These are phyloP conservation scores for Poecilia velifera DNA, from an alignment of 2,797 vertebrate species.

Conservation along the genomic window DNA sequence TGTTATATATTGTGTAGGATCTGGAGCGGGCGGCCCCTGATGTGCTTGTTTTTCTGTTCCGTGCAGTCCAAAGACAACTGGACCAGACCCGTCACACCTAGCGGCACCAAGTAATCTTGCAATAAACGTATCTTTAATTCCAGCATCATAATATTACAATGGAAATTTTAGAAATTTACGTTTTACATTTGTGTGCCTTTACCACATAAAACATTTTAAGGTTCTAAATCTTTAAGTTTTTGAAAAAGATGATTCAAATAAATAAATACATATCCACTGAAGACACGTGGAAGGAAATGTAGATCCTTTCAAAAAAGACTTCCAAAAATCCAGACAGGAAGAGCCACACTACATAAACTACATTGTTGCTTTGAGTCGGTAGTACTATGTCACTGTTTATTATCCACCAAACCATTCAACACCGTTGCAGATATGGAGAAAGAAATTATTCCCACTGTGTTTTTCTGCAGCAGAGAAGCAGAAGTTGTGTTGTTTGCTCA, in stretches of 20 bases:
- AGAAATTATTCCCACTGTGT: not conserved
- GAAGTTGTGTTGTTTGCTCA: constrained; percentile 20
- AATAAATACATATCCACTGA: not conserved
- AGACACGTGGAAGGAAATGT: not conserved
- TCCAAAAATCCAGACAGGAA: not conserved
- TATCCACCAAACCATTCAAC: not conserved
- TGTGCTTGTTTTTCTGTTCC: too few relatives aligned
- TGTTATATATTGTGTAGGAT: too few relatives aligned
- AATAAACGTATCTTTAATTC: not conserved
- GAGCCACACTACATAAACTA: not conserved
- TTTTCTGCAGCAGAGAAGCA: not conserved
- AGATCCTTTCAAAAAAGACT: not conserved
- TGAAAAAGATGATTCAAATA: not conserved
- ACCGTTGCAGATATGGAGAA: not conserved
- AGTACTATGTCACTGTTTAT: not conserved
- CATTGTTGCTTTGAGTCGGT: not conserved
- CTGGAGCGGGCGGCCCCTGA: too few relatives aligned
- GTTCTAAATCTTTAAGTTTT: not conserved
- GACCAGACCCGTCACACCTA: not conserved
- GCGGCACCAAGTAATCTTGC: not conserved
- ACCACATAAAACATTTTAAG: not conserved
- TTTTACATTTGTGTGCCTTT: too few relatives aligned
- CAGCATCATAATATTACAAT: not conserved
- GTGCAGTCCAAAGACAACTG: too few relatives aligned
- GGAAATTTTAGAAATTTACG: not conserved